Base-by-base conservation (phyloP, 2,797 vertebrate species). In the Galagoides demidoff region DNA sequence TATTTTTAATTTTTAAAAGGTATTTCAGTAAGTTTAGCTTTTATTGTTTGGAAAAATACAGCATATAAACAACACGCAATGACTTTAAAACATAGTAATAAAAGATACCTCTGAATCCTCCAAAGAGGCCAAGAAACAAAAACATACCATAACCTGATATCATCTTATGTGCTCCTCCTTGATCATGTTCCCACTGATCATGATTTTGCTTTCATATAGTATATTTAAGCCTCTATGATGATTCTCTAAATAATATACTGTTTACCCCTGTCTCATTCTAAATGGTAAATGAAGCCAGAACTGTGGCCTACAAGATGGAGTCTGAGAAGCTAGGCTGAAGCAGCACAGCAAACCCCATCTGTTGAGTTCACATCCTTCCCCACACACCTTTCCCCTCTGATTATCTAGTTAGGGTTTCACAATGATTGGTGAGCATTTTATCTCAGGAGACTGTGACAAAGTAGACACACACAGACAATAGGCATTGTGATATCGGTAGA, bases 1-100 rank as follows among this genome's bases (percentile, higher is more conserved):
- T 17, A 79, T 78, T 89, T 92, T 89, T 52, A 39, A 83, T 45
- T 82, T 86, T 61, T 71, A 29, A 61, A 90, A 78, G 43, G 27
- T 81, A 91, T 49, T 89, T 94, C 59, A 92, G 66, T 73, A 94
- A 87, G 94, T 89, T 84, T 83, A 85, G 45, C 71, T 87, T 91
- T 81, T 86, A 78, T 23, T 68, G 19, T 63, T 73, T 27, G 61
- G 39, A n/a, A 34, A 94, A 92, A 92, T 27, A 85, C 0, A 71
- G 9, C 55, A 85, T 16, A 86, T 16, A 16, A 81, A 52, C 85
- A 59, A 85, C 8, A 82, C 16, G 25, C 7, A 55, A 66, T 10
- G 81, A 14, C 79, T 82, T 8, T 27, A 71, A 78, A 77, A 61
- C 43, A 13, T 43, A 61, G 34, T 73, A 85, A 74, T 57, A 57